Evolutionary conservation across 2,888 invertebrate species (phyloP).

Genomic region (Geotrupes spiniger): DNA sequence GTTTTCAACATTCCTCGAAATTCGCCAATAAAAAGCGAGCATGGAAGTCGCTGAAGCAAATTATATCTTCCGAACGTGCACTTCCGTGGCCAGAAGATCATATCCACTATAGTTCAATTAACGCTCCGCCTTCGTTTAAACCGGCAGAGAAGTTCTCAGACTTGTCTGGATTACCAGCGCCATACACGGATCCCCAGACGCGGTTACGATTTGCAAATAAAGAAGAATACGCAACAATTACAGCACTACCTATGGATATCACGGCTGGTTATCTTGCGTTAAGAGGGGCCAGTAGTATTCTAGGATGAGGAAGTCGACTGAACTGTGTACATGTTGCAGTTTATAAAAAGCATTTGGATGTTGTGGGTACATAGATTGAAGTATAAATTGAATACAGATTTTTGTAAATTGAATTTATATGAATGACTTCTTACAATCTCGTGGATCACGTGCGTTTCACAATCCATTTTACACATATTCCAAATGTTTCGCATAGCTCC

Average conservation of each 20-base stretch:
- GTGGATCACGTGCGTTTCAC: too few species aligned
- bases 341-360: too few species aligned
- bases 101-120: conserved; percentile 80
- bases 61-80: conserved; percentile 74
- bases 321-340: too few species aligned
- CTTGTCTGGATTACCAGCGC: conserved; percentile 81
- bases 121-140: conserved; percentile 87
- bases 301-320: conserved; percentile 64
- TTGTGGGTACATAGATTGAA: too few species aligned
- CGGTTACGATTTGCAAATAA: conserved; percentile 80
- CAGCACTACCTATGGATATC: conserved; percentile 86
- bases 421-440: too few species aligned
- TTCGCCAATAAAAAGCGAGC: conserved; percentile 70
- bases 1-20: conserved; percentile 56
- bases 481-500: too few species aligned
- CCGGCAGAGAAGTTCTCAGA: conserved; percentile 94
- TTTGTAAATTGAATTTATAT: too few species aligned
- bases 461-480: too few species aligned
- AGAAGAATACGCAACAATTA: conserved; percentile 84
- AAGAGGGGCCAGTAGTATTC: conserved; percentile 76
- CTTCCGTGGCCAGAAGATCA: conserved; percentile 75
- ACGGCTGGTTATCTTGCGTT: conserved; percentile 85
- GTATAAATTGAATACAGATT: too few species aligned
- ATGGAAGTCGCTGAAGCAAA: conserved; percentile 89
- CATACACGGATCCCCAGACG: conserved; percentile 88